Conservation (phyloP, 2,797 vertebrate genomes). For the Onychomys torridus region DNA sequence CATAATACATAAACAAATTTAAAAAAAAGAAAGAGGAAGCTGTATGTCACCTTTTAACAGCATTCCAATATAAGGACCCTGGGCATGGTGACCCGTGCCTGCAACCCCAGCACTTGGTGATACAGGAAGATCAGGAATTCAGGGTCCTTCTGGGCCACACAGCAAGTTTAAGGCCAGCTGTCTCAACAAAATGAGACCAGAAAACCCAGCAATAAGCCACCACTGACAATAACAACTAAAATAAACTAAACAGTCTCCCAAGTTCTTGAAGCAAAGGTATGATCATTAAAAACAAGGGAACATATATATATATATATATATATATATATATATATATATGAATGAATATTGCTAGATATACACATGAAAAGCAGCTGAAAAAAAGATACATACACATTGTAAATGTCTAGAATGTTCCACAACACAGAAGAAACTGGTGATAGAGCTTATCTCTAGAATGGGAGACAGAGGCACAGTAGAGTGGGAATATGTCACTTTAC, state of each 20-base stretch:
- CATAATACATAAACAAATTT: too few relatives aligned
- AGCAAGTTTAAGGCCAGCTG: neutral
- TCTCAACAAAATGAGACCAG: neutral
- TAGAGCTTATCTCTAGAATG: neutral
- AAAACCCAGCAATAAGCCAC: neutral
- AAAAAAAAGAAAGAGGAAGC: too few relatives aligned
- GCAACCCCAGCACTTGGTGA: neutral
- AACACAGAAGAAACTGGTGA: constrained; percentile 9
- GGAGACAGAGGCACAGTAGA: neutral
- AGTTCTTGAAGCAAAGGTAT: neutral
- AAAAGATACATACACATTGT: neutral
- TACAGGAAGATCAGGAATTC: neutral
- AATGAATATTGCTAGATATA: neutral
- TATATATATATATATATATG: too few relatives aligned
- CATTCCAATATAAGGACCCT: neutral
- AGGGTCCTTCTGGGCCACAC: neutral
- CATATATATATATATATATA: neutral
- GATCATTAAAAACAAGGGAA: constrained; percentile 25
- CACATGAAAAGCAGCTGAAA: constrained; percentile 18
- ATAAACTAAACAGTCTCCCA: neutral
- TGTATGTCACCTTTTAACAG: neutral
- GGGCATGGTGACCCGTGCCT: neutral
- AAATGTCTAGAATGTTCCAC: constrained; percentile 29
- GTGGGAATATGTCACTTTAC: constrained; percentile 7
- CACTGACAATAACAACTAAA: neutral